These are phyloP conservation scores for Lasioglossum calceatum DNA, from an alignment of 2,888 invertebrate species.

Conservation along the genomic window DNA sequence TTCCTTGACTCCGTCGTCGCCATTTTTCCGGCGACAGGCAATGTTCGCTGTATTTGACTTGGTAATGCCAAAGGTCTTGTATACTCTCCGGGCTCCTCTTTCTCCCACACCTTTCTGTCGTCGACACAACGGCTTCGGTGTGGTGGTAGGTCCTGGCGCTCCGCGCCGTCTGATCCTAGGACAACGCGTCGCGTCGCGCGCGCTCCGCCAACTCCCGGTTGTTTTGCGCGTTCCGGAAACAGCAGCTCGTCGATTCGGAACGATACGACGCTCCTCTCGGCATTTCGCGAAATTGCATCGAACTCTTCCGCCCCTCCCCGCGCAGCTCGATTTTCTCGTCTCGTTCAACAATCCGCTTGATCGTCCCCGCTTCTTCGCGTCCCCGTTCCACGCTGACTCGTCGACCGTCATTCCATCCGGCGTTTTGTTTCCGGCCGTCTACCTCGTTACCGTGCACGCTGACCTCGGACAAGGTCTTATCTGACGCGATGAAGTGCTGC, in stretches of 20 bases:
- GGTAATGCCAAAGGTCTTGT: slow-evolving; percentile 80
- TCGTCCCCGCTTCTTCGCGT: slow-evolving; percentile 38
- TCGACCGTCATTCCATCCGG: slow-evolving; percentile 26
- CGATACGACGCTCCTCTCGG: slow-evolving; percentile 56
- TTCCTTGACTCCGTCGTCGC: slow-evolving; percentile 78
- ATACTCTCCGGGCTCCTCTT: slow-evolving; percentile 62
- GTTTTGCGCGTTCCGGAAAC: slow-evolving; percentile 42
- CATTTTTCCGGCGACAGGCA: slow-evolving; percentile 77
- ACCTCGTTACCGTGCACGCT: slow-evolving; percentile 64
- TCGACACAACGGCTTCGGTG: slow-evolving; percentile 71
- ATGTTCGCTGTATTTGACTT: slow-evolving; percentile 81
- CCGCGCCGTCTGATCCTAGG: slow-evolving; percentile 64
- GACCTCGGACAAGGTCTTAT: slow-evolving; percentile 78
- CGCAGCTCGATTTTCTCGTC: slow-evolving; percentile 32
- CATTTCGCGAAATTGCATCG: slow-evolving; percentile 61
- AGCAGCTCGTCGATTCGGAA: slow-evolving; percentile 62
- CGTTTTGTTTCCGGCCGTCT: slow-evolving; percentile 47
- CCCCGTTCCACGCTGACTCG: slow-evolving; percentile 19
- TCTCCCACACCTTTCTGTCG: slow-evolving; percentile 41
- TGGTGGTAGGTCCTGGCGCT: slow-evolving; percentile 78
- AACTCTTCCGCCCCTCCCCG: slow-evolving; percentile 1
- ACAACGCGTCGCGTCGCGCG: slow-evolving; percentile 50
- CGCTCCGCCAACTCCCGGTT: slow-evolving; percentile 11
- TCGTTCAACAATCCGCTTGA: slow-evolving; percentile 45
- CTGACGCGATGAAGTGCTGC: slow-evolving; percentile 54